phyloP scores from a whole-genome alignment of 2,113 vertebrate genomes.

The Choloepus hoffmanni region DNA sequence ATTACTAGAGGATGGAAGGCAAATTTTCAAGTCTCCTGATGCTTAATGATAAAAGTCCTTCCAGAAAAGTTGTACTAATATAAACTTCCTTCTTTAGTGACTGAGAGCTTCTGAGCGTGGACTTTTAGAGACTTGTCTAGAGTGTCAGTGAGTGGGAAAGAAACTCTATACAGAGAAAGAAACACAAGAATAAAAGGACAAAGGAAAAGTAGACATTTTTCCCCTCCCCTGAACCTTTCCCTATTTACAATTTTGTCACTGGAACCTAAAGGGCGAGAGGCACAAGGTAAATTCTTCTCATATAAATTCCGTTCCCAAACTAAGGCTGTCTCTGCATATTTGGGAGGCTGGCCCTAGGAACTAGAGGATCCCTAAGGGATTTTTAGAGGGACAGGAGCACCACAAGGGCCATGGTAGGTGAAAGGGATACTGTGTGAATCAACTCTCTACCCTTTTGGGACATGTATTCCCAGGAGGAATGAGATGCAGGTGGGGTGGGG shows the following conservation, averaged over 20 bases:
- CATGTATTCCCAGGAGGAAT: background rate
- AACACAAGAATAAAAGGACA: background rate
- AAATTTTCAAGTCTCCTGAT: background rate
- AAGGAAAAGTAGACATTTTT: fast-evolving
- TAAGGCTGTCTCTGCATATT: background rate
- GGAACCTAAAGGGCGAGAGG: background rate
- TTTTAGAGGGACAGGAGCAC: background rate
- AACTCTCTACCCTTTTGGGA: too few relatives aligned
- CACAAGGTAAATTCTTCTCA: background rate
- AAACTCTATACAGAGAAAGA: background rate
- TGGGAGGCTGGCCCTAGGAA: background rate
- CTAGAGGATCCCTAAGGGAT: background rate
- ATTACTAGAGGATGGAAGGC: background rate
- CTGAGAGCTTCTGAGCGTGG: background rate
- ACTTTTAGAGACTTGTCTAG: background rate
- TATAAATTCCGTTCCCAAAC: background rate
- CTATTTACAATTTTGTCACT: too few relatives aligned
- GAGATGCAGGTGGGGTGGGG: background rate
- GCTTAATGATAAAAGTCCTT: background rate
- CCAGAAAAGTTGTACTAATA: background rate
- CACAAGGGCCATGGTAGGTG: too few relatives aligned
- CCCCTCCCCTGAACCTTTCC: fast-evolving
- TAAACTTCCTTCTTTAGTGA: background rate
- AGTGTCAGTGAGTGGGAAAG: background rate
- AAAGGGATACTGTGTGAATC: background rate